phyloP scores from a whole-genome alignment of 2,797 vertebrate genomes.

The Hippopotamyrus pictus region DNA sequence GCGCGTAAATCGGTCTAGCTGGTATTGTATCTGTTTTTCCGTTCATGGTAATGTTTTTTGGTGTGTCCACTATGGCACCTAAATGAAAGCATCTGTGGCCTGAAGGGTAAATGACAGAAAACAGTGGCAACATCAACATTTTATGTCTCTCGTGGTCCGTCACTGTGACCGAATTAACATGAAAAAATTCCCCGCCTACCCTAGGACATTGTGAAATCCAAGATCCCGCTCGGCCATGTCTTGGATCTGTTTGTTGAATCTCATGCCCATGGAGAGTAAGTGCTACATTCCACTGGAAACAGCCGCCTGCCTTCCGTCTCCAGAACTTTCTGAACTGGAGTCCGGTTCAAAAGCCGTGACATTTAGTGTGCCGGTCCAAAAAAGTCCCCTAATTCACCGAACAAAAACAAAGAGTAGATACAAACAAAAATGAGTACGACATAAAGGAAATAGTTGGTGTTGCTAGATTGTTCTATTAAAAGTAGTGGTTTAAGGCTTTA shows the following conservation, averaged over 20 bases:
- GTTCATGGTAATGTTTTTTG: background rate
- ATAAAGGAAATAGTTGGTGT: background rate
- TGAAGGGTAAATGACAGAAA: background rate
- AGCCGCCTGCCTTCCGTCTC: constrained; percentile 24
- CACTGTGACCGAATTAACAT: constrained; percentile 38
- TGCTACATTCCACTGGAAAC: constrained; percentile 31
- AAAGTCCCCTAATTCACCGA: background rate
- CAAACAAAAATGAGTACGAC: background rate
- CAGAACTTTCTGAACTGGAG: constrained; percentile 1
- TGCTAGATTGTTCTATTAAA: background rate
- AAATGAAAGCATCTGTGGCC: constrained; percentile 6
- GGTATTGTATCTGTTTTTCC: background rate
- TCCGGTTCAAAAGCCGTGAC: background rate
- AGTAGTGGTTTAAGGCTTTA: background rate
- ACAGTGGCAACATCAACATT: constrained; percentile 16
- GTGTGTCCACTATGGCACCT: background rate
- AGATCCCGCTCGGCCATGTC: constrained; percentile 29
- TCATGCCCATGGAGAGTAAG: constrained; percentile 27
- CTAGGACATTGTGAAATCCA: constrained; percentile 33
- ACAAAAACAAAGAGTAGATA: background rate
- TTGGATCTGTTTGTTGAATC: constrained; percentile 28
- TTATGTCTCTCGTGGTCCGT: constrained; percentile 28
- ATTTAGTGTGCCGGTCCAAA: background rate
- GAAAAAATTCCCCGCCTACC: constrained; percentile 40
- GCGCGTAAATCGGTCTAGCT: background rate